These are phyloP conservation scores for Hoplostethus atlanticus DNA, from an alignment of 2,797 vertebrate species.

Conservation along the genomic window DNA sequence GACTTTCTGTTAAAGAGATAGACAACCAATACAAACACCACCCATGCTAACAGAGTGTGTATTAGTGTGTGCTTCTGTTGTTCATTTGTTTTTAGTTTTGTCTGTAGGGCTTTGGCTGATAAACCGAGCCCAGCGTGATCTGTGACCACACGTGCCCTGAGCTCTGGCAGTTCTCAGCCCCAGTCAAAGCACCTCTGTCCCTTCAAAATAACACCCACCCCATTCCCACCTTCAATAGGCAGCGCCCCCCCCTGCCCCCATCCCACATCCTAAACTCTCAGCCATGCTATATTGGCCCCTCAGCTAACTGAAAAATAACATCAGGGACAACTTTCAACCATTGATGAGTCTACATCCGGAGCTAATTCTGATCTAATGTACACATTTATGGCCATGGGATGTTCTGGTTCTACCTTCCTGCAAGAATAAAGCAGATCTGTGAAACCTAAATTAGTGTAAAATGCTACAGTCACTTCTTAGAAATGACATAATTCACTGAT, in stretches of 20 bases:
- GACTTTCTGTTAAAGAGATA: background rate
- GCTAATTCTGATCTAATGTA: background rate
- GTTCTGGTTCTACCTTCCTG: background rate
- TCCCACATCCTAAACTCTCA: background rate
- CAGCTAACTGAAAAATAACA: slow-evolving; percentile 6
- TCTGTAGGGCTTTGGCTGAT: slow-evolving; percentile 25
- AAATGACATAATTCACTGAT: background rate
- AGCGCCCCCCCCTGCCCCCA: background rate
- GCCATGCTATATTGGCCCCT: background rate
- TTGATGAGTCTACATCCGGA: slow-evolving; percentile 4
- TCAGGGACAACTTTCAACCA: background rate
- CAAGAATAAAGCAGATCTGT: background rate
- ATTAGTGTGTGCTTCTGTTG: background rate
- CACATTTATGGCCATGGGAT: background rate
- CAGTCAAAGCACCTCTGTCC: slow-evolving; percentile 36
- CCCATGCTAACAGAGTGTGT: too few species aligned
- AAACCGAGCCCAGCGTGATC: background rate
- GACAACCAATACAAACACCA: slow-evolving; percentile 3
- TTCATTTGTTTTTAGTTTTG: background rate
- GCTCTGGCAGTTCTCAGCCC: background rate
- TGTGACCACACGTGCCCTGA: slow-evolving; percentile 2
- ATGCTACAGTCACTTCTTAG: background rate
- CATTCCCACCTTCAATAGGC: background rate
- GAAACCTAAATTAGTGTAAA: background rate
- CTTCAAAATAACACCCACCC: slow-evolving; percentile 5